Evolutionary conservation across 2,113 vertebrate species (phyloP), one percentile per base, ranked within the genome.

Genomic region (Cyprinus carpio): DNA sequence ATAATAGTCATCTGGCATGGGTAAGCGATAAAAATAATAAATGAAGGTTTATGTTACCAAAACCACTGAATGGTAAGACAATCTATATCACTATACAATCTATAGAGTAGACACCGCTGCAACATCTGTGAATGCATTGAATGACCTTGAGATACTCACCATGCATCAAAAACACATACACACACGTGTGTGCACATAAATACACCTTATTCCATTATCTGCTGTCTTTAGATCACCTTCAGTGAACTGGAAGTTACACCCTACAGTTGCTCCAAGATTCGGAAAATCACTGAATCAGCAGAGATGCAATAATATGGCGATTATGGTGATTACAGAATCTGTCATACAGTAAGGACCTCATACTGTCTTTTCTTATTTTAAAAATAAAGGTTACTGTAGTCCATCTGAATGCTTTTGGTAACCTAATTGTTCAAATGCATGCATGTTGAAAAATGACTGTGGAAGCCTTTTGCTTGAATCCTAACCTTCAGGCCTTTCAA

Each of bases 81-180:
- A 81, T 40, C 54, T 20, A 60, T 20, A 78, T 78, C 8, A 6
- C 49, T 37, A n/a, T 37, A 60, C 34, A 37, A 54, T 78, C 51
- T 54, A 75, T 29, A 76, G 25, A 60, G 12, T 12, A 23, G 29
- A 78, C 54, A 78, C 76, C 15, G 31, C 54, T 60, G n/a, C 78
- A 81, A 29, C 23, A 27, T 37, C 37, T 46, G 78, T 64, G 58
- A 43, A 40, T 40, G 25, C 67, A 51, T 25, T 46, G 37, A 77
- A 25, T 78, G 31, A 75, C 31, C 81, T 60, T 74, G 72, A 20
- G 49, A 83, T 29, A 18, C 25, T 74, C 51, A 60, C 29, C 75
- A 49, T 81, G 27, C 78, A 76, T 86, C 51, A 75, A 46, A 71
- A 54, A 37, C 65, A 84, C 83, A 86, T 12, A 46, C 11, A 12